Evolutionary conservation across 2,113 vertebrate species (phyloP), one percentile per base, ranked within the genome.

Genomic region (Cyanocitta stelleri): DNA sequence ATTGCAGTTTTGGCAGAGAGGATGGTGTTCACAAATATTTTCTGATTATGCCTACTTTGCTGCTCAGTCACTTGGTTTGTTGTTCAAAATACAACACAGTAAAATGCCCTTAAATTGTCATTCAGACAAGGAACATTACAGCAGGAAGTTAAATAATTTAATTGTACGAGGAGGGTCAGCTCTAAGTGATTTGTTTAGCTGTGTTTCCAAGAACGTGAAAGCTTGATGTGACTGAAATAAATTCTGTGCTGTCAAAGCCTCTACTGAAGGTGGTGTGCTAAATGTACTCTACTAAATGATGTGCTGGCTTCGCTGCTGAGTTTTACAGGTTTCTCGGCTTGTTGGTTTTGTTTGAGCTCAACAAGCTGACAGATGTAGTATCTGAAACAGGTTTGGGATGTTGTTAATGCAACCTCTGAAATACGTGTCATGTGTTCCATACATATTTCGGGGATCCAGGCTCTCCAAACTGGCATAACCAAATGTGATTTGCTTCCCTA

Each of bases 41-140:
- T 7, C 18, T 43, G 22, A 16, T 9, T 44, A 0, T 37, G 6
- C 22, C 7, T 10, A 1, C 46, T 46, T 63, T 15, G 1, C 32
- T 73, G 46, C 17, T 62, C 43, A 35, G 0, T 41, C 17, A 2
- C 9, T 85, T 19, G 29, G 4, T 55, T 78, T 78, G 8, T 17
- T 79, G 9, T 59, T 69, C 20, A 33, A 49, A 85, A 32, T 35
- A 7, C 1, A 64, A 37, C 5, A 5, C 11, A 33, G 18, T 52
- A 2, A 64, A 83, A 43, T 52, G 16, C 8, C 72, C 15, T 54
- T 46, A 12, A n/a, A 37, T 6, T 49, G 29, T 26, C 58, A 11
- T 24, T 41, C 32, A 4, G 10, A 6, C 23, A 39, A 33, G 48
- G 30, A 59, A 16, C 49, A 12, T 30, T 11, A 19, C 5, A 37